Conservation (phyloP, 2,888 invertebrate species). For the Lochmaea capreae region DNA sequence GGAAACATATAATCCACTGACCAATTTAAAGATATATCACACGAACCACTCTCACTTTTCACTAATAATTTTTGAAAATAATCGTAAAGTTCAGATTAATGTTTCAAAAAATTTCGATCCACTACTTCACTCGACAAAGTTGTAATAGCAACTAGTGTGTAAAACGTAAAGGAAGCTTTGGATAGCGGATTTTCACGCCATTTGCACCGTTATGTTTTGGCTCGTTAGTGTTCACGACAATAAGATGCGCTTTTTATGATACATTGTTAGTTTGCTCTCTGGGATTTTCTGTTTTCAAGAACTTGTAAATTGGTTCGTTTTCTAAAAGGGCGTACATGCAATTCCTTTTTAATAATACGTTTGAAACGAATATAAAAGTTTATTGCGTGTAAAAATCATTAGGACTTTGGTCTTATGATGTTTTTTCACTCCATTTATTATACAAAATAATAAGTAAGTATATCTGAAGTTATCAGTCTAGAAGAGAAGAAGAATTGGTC, state of each 20-base stretch:
- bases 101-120: conserved; percentile 12
- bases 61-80: conserved; percentile 21
- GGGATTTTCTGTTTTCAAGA: neutral
- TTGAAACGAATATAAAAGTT: neutral
- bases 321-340: neutral
- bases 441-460: neutral
- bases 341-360: neutral
- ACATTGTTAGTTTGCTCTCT: neutral
- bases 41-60: conserved; percentile 5
- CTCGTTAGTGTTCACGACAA: conserved; percentile 12
- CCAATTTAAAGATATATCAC: neutral
- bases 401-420: neutral
- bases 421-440: neutral
- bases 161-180: conserved; percentile 47
- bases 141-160: conserved; percentile 58
- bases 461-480: neutral
- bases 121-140: conserved; percentile 47
- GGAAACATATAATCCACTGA: neutral
- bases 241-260: neutral
- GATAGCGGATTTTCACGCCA: conserved; percentile 34
- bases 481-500: too few relatives aligned
- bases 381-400: neutral
- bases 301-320: neutral
- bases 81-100: conserved; percentile 15
- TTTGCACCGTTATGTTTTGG: conserved; percentile 45